These are phyloP conservation scores for Centrocercus urophasianus DNA, from an alignment of 2,113 vertebrate genomes.

Conservation along the genomic window DNA sequence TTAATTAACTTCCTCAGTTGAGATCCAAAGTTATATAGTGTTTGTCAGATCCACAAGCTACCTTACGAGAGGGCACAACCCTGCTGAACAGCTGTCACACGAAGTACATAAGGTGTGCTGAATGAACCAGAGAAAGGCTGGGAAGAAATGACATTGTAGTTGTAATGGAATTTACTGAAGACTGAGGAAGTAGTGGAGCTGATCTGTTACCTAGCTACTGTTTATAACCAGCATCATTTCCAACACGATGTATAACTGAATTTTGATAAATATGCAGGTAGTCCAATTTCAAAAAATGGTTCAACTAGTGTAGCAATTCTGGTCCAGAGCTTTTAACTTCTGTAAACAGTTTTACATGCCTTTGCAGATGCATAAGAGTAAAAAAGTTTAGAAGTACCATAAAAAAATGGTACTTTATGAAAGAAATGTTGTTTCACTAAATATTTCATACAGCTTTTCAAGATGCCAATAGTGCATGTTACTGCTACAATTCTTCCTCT, in stretches of 20 bases:
- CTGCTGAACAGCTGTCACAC: fast-evolving
- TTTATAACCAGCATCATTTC: background rate
- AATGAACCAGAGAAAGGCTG: background rate
- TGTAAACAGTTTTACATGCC: background rate
- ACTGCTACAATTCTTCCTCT: background rate
- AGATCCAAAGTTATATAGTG: fast-evolving
- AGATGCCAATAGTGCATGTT: background rate
- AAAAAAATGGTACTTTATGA: background rate
- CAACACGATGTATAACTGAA: background rate
- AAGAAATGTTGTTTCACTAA: background rate
- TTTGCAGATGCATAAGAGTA: background rate
- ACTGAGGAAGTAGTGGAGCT: background rate
- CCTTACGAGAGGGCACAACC: background rate
- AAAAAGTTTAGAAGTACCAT: background rate
- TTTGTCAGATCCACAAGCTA: background rate
- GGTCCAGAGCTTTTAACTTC: background rate
- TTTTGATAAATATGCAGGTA: background rate
- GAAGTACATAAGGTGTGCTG: fast-evolving
- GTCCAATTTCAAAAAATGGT: background rate
- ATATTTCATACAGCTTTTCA: background rate
- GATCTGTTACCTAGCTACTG: background rate
- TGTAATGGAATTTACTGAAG: background rate
- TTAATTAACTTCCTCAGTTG: background rate
- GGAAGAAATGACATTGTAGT: background rate
- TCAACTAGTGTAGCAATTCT: background rate